A percentile compares a stretch with the other conserved stretches of the same genome.
These are phyloP conservation scores for Thalassophryne amazonica DNA, from an alignment of 2,797 vertebrate species.

Conservation along the genomic window DNA sequence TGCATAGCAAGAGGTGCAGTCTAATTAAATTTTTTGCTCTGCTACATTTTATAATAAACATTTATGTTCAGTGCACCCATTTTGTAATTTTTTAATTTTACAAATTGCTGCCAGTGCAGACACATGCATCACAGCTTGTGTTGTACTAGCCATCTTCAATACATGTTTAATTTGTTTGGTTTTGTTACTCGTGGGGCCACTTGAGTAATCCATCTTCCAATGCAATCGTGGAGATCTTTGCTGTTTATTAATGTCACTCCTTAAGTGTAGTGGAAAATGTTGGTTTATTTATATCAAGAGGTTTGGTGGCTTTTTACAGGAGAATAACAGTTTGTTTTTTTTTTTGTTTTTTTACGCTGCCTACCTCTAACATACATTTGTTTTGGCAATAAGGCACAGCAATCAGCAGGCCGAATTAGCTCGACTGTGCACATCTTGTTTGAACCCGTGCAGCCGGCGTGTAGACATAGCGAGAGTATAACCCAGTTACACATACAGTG, in stretches of 20 bases:
- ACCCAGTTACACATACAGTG: neutral
- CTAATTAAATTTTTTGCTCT: too few relatives aligned
- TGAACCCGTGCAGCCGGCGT: neutral
- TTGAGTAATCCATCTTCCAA: neutral
- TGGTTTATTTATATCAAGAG: slow-evolving; percentile 14
- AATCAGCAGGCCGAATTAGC: slow-evolving; percentile 26
- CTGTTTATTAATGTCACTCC: neutral
- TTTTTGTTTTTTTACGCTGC: too few relatives aligned
- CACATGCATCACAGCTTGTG: neutral
- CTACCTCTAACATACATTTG: neutral
- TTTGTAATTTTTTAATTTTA: neutral
- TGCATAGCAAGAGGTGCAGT: neutral
- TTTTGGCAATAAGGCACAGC: slow-evolving; percentile 1
- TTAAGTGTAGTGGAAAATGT: neutral
- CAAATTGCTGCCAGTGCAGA: neutral
- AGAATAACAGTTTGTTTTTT: neutral
- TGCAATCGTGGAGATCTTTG: neutral
- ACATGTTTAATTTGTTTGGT: slow-evolving; percentile 4
- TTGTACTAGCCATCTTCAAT: neutral
- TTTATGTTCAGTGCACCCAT: neutral
- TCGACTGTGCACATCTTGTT: neutral
- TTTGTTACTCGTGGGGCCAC: too few relatives aligned
- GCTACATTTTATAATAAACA: too few relatives aligned
- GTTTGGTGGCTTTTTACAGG: slow-evolving; percentile 2
- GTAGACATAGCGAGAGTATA: slow-evolving; percentile 33